These are phyloP conservation scores for Dioctria linearis DNA, from an alignment of 2,888 invertebrate genomes.

Conservation along the genomic window DNA sequence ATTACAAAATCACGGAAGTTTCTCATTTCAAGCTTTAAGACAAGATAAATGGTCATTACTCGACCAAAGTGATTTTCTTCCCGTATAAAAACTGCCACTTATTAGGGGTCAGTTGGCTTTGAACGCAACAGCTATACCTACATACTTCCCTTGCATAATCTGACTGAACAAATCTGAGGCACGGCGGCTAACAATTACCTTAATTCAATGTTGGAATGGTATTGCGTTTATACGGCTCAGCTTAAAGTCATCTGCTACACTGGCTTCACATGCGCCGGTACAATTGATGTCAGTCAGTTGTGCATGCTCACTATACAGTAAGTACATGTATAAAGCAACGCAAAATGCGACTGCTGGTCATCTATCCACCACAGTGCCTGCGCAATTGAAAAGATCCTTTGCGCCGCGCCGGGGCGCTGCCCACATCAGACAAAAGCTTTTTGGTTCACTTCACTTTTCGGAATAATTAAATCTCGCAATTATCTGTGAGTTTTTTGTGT, in stretches of 20 bases:
- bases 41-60: slow-evolving; percentile 44
- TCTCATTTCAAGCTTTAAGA: slow-evolving; percentile 1
- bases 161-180: slow-evolving; percentile 30
- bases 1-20: no score
- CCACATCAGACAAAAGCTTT: neutral
- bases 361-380: slow-evolving; percentile 1
- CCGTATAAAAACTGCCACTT: slow-evolving; percentile 44
- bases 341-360: slow-evolving; percentile 8
- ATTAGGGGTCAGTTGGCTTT: slow-evolving; percentile 20
- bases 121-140: neutral
- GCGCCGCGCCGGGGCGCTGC: neutral
- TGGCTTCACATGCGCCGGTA: neutral
- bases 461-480: slow-evolving; percentile 21
- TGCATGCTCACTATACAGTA: no score
- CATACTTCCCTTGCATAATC: slow-evolving; percentile 28
- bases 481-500: neutral
- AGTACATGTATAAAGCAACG: no score
- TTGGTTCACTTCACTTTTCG: neutral
- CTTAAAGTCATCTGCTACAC: slow-evolving; percentile 6
- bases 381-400: neutral
- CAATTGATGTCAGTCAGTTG: neutral
- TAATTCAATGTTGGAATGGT: slow-evolving; percentile 40
- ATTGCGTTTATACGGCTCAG: slow-evolving; percentile 12
- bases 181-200: slow-evolving; percentile 42
- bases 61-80: slow-evolving; percentile 22